Conservation (phyloP, 2,113 vertebrate species). For the Chaetodon trifascialis region DNA sequence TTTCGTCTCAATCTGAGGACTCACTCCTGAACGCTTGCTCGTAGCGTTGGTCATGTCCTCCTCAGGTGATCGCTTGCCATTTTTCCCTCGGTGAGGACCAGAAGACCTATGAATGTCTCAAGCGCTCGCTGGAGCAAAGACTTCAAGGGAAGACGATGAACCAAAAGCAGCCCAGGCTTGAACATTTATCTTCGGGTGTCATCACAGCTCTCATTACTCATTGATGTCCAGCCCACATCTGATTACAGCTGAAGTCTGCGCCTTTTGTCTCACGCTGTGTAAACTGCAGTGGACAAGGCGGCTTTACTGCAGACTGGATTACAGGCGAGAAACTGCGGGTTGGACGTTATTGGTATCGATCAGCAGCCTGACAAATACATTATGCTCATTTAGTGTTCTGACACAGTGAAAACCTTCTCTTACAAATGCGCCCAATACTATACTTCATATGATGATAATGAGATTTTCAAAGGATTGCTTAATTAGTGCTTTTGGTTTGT, state of each 20-base stretch:
- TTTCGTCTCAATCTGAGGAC: neutral
- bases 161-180: neutral
- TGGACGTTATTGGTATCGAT: neutral
- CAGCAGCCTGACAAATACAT: neutral
- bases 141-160: neutral
- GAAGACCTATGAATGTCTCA: no score
- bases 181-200: neutral
- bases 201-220: neutral
- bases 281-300: neutral
- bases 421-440: neutral
- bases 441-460: conserved; percentile 16
- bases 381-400: neutral
- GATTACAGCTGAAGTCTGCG: neutral
- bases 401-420: neutral
- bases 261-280: neutral
- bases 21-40: neutral
- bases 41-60: neutral
- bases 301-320: neutral
- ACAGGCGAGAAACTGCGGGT: neutral
- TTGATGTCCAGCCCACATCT: neutral
- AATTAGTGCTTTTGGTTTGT: conserved; percentile 30
- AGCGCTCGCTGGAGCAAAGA: no score
- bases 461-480: conserved; percentile 33
- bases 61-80: neutral
- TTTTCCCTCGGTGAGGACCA: neutral